These are phyloP conservation scores for Macrosoma leucophasiata DNA, from an alignment of 2,888 invertebrate genomes.

Conservation along the genomic window DNA sequence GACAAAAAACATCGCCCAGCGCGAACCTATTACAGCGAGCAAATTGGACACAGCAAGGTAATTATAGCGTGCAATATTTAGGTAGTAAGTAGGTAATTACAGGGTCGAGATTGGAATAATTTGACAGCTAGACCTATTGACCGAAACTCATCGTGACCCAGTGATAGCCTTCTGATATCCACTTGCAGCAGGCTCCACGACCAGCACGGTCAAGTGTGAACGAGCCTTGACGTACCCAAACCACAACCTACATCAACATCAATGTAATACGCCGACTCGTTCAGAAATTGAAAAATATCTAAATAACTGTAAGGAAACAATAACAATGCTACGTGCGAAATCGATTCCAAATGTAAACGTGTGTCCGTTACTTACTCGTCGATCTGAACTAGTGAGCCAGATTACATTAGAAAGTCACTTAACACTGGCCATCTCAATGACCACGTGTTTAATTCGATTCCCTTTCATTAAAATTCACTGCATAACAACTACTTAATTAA, in stretches of 20 bases:
- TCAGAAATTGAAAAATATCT: conserved; percentile 51
- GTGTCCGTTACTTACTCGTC: conserved; percentile 45
- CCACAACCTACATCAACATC: conserved; percentile 56
- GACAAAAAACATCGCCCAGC: conserved; percentile 45
- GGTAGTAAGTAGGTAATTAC: conserved; percentile 41
- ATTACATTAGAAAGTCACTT: conserved; percentile 33
- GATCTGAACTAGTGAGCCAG: conserved; percentile 31
- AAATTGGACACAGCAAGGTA: conserved; percentile 59
- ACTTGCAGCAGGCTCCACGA: conserved; percentile 39
- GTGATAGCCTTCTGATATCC: conserved; percentile 26
- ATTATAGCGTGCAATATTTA: conserved; percentile 58
- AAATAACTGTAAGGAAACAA: conserved; percentile 47
- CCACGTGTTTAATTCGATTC: conserved; percentile 3
- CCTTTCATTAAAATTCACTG: too few species aligned
- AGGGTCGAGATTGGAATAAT: conserved; percentile 40
- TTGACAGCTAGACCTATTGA: conserved; percentile 39
- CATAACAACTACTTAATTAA: too few species aligned
- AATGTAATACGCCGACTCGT: conserved; percentile 33
- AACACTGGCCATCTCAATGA: conserved; percentile 21
- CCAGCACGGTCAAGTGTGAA: conserved; percentile 33
- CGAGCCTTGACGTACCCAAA: conserved; percentile 30
- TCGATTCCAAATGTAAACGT: conserved; percentile 53
- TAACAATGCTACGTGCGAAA: conserved; percentile 49
- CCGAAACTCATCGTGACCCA: conserved; percentile 34
- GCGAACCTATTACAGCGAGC: conserved; percentile 55